Percentiles rank a stretch among this genome's conserved stretches.
phyloP scores from a whole-genome alignment of 2,797 vertebrate species.

The Eurystomus glaucurus region DNA sequence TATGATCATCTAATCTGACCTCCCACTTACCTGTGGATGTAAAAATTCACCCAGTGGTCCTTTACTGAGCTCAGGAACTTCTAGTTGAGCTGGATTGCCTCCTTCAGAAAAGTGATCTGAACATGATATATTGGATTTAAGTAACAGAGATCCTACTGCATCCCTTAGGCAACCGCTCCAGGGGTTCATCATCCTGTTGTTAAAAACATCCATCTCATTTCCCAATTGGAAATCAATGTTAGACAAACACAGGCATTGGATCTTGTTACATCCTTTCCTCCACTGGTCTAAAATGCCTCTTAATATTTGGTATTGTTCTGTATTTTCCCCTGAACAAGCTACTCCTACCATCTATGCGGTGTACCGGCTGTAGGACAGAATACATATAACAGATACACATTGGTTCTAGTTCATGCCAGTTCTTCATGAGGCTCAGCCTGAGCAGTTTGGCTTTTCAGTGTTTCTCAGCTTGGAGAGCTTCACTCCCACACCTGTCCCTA shows the following conservation, averaged over 20 bases:
- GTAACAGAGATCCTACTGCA: background rate
- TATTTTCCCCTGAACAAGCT: background rate
- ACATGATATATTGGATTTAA: slow-evolving; percentile 13
- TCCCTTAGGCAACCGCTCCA: background rate
- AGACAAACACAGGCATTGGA: slow-evolving; percentile 26
- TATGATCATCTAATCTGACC: background rate
- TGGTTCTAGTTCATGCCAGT: background rate
- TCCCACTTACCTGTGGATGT: background rate
- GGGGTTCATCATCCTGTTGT: slow-evolving; percentile 12
- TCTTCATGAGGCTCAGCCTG: background rate
- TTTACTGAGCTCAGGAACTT: background rate
- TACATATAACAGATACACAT: rapidly evolving
- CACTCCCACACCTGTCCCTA: background rate
- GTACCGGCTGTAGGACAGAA: background rate
- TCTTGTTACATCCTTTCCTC: slow-evolving; percentile 6
- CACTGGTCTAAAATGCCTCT: background rate
- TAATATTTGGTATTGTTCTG: background rate
- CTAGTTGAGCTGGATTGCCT: background rate
- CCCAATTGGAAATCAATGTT: slow-evolving; percentile 50
- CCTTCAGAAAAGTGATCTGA: background rate
- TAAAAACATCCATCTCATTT: slow-evolving; percentile 45
- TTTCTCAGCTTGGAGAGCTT: background rate
- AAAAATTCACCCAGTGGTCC: background rate
- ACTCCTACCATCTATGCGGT: background rate
- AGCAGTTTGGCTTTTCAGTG: background rate